phyloP scores from a whole-genome alignment of 2,797 vertebrate genomes.

The Sciurus vulgaris region DNA sequence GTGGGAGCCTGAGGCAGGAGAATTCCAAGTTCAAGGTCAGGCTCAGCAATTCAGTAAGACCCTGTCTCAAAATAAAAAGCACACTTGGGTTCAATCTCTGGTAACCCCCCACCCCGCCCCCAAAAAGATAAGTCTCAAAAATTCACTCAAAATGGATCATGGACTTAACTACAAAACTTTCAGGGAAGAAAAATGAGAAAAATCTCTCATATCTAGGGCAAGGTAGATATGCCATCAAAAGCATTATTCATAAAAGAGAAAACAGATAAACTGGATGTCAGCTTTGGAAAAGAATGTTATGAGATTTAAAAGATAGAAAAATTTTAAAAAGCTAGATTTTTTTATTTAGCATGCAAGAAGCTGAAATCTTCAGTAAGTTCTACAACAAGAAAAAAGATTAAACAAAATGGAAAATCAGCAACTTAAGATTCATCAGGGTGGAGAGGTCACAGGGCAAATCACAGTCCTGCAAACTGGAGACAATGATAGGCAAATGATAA shows the following conservation, averaged over 20 bases:
- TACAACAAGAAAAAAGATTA: background rate
- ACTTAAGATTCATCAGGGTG: background rate
- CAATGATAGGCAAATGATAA: background rate
- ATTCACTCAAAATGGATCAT: constrained; percentile 20
- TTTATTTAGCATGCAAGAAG: background rate
- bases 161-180: background rate
- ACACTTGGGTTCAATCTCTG: too few relatives aligned
- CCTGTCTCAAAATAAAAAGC: too few relatives aligned
- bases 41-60: too few relatives aligned
- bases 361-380: background rate
- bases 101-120: too few relatives aligned
- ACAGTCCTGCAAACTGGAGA: background rate
- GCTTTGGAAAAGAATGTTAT: background rate
- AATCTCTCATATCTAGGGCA: background rate
- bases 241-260: background rate
- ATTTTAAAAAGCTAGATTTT: background rate
- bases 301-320: background rate
- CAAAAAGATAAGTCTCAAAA: background rate
- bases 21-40: too few relatives aligned
- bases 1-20: too few relatives aligned
- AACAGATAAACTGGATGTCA: background rate
- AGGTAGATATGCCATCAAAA: background rate
- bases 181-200: background rate
- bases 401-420: constrained; percentile 5
- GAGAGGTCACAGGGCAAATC: background rate